phyloP scores from a whole-genome alignment of 1,140 invertebrate species.

The Drosophila pachea region DNA sequence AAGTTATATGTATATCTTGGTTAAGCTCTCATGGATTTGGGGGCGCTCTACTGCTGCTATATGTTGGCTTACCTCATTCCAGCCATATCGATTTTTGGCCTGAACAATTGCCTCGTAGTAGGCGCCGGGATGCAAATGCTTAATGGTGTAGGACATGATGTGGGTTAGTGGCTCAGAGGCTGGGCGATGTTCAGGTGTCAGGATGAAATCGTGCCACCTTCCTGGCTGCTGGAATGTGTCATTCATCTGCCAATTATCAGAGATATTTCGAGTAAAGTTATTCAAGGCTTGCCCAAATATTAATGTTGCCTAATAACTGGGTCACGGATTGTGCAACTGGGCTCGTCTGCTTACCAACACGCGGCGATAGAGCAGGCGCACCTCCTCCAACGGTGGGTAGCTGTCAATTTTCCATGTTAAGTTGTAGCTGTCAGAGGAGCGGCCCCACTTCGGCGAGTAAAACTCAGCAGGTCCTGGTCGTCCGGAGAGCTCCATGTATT shows the following conservation, averaged over 20 bases:
- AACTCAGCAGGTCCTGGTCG: slow-evolving; percentile 84
- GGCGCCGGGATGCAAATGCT: slow-evolving; percentile 81
- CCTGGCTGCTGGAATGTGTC: slow-evolving; percentile 86
- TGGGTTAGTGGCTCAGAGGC: slow-evolving; percentile 79
- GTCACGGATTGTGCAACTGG: not conserved
- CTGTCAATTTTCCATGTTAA: slow-evolving; percentile 83
- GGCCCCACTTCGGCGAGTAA: slow-evolving; percentile 82
- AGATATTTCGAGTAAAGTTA: slow-evolving; percentile 39
- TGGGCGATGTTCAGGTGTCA: slow-evolving; percentile 76
- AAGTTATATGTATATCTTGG: too few relatives aligned
- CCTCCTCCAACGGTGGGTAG: slow-evolving; percentile 83
- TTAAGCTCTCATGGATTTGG: too few relatives aligned
- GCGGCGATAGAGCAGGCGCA: slow-evolving; percentile 83
- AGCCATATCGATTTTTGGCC: slow-evolving; percentile 86
- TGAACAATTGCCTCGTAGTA: slow-evolving; percentile 86
- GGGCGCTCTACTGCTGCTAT: too few relatives aligned
- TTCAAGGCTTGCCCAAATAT: too few relatives aligned
- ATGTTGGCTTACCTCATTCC: slow-evolving; percentile 82
- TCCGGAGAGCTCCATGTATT: slow-evolving; percentile 84
- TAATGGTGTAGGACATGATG: slow-evolving; percentile 81
- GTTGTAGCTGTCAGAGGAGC: slow-evolving; percentile 81
- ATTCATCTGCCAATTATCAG: slow-evolving; percentile 81
- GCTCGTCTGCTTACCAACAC: slow-evolving; percentile 81
- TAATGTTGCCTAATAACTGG: too few relatives aligned
- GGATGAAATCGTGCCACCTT: slow-evolving; percentile 84